A percentile compares a stretch with the other conserved stretches of the same genome.
Conservation (phyloP, 2,888 invertebrate species). For the Alloplasta piceator region DNA sequence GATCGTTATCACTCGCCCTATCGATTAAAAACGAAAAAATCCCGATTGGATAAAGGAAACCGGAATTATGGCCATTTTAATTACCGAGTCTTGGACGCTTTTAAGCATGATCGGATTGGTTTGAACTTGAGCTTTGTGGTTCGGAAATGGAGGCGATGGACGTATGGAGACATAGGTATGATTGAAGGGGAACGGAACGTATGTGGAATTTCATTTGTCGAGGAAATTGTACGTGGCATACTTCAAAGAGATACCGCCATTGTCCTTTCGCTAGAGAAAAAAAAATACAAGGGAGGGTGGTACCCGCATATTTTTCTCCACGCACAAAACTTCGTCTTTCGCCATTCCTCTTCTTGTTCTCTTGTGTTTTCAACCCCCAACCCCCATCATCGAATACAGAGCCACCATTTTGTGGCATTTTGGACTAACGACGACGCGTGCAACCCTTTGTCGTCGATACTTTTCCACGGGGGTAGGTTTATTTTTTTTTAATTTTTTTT, state of each 20-base stretch:
- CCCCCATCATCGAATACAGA: not conserved
- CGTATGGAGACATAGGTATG: no score
- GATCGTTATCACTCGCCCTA: no score
- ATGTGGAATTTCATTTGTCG: conserved; percentile 60
- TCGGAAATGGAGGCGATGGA: no score
- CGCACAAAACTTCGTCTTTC: conserved; percentile 15
- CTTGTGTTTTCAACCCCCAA: not conserved
- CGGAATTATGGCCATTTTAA: no score
- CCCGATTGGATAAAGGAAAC: no score
- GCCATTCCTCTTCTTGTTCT: not conserved
- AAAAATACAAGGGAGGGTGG: not conserved
- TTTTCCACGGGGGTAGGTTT: not conserved
- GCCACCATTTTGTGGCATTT: conserved; percentile 33
- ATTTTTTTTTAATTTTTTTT: no score
- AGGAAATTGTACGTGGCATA: conserved; percentile 37
- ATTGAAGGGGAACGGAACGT: conserved; percentile 15
- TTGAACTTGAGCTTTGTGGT: no score
- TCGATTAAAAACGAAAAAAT: no score
- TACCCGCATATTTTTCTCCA: not conserved
- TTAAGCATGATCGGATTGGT: no score
- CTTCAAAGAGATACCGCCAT: conserved; percentile 53
- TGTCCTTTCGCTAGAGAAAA: conserved; percentile 1
- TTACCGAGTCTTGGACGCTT: no score
- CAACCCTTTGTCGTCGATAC: conserved; percentile 18
- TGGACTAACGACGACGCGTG: conserved; percentile 22